Conservation (phyloP, 2,797 vertebrate genomes). For the Sebastes baramenuke region DNA sequence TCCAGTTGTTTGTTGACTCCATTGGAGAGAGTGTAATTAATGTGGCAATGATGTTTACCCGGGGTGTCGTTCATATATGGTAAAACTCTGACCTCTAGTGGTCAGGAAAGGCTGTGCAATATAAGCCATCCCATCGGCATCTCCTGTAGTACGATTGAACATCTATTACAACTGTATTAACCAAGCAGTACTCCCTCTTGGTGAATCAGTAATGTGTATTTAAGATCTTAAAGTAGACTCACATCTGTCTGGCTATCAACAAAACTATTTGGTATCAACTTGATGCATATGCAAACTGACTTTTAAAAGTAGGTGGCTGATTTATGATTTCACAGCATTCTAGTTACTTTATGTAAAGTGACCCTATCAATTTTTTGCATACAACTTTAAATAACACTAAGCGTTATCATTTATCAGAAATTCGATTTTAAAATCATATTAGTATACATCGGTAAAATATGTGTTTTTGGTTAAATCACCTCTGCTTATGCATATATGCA, state of each 20-base stretch:
- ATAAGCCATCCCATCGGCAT: background rate
- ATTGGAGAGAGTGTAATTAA: background rate
- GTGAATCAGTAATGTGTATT: background rate
- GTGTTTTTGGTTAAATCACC: background rate
- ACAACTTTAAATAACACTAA: background rate
- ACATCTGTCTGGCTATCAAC: background rate
- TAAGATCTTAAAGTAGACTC: background rate
- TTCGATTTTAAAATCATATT: background rate
- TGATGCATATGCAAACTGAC: background rate
- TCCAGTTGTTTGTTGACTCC: background rate
- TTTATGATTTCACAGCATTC: background rate
- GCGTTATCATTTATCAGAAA: background rate
- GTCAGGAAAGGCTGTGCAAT: background rate
- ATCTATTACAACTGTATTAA: background rate
- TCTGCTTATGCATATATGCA: background rate
- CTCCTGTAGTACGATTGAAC: no score
- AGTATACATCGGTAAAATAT: background rate
- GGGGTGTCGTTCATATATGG: slow-evolving; percentile 9
- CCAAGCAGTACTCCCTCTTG: background rate
- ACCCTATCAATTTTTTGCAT: background rate
- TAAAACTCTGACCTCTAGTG: slow-evolving; percentile 73
- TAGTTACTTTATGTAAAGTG: background rate
- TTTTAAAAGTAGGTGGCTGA: background rate
- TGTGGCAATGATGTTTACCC: background rate
- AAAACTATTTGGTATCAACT: background rate